These are phyloP conservation scores for Vulpes lagopus DNA, from an alignment of 2,113 vertebrate species.

Conservation along the genomic window DNA sequence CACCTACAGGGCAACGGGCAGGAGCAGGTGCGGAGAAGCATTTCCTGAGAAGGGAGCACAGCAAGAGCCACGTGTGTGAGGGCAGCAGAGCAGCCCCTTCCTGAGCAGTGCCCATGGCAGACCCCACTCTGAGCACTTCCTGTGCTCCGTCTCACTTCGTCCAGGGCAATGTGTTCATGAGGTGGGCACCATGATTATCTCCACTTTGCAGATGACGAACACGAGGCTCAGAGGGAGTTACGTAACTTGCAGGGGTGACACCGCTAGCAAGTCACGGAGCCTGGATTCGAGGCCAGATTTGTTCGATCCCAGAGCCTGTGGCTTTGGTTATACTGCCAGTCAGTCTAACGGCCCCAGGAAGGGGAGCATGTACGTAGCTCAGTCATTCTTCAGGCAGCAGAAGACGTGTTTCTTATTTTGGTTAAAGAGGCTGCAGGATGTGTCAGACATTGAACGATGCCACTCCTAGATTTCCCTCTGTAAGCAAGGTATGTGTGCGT, in stretches of 20 bases:
- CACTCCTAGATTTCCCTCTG: background rate
- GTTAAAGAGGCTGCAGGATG: background rate
- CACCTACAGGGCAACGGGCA: background rate
- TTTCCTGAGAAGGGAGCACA: background rate
- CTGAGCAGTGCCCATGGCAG: accelerated
- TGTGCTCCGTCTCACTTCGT: background rate
- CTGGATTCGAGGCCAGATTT: background rate
- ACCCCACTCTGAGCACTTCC: accelerated
- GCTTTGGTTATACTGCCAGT: background rate
- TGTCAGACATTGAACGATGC: background rate
- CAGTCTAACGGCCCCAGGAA: background rate
- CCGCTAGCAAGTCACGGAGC: background rate
- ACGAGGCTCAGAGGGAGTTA: background rate
- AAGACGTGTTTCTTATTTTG: background rate
- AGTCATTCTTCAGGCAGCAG: background rate
- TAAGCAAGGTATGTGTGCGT: background rate
- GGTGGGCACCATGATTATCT: background rate
- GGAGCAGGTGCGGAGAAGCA: background rate
- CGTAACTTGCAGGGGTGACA: no score
- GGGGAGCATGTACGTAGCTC: accelerated
- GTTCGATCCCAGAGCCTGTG: background rate
- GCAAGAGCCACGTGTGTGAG: accelerated
- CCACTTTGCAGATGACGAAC: background rate
- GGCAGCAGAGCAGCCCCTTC: accelerated
- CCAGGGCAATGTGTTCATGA: background rate